Conservation (phyloP, 1,140 invertebrate genomes). For the Mya arenaria region DNA sequence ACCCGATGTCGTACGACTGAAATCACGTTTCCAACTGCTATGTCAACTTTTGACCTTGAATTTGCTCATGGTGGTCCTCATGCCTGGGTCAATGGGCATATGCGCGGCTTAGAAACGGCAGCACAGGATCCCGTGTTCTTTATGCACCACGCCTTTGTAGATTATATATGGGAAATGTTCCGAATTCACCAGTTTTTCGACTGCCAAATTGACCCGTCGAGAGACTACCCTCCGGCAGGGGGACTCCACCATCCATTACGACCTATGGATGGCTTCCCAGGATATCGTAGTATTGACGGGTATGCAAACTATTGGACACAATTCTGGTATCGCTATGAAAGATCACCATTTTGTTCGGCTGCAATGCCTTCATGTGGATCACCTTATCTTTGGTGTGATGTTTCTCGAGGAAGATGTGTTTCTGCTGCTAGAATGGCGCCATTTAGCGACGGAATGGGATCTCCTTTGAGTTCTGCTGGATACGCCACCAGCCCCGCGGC, state of each 20-base stretch:
- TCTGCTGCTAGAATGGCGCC: neutral
- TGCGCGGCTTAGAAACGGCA: conserved; percentile 64
- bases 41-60: conserved; percentile 56
- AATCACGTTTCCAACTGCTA: neutral
- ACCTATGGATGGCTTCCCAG: neutral
- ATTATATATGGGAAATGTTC: conserved; percentile 69
- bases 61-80: conserved; percentile 62
- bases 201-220: neutral
- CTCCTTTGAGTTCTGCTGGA: neutral
- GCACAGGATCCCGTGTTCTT: conserved; percentile 79
- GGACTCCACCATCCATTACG: neutral
- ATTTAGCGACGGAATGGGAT: neutral
- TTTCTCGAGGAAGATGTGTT: neutral
- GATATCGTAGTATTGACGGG: conserved; percentile 1
- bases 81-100: conserved; percentile 64
- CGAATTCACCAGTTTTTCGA: conserved; percentile 6
- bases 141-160: conserved; percentile 79
- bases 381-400: neutral
- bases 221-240: neutral
- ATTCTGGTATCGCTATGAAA: conserved; percentile 21
- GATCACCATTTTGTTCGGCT: neutral
- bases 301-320: conserved; percentile 21
- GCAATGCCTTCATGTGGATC: neutral
- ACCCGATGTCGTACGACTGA: neutral
- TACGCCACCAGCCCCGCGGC: neutral